Evolutionary conservation across 2,888 invertebrate species (phyloP).

Genomic region (Mythimna loreyi): DNA sequence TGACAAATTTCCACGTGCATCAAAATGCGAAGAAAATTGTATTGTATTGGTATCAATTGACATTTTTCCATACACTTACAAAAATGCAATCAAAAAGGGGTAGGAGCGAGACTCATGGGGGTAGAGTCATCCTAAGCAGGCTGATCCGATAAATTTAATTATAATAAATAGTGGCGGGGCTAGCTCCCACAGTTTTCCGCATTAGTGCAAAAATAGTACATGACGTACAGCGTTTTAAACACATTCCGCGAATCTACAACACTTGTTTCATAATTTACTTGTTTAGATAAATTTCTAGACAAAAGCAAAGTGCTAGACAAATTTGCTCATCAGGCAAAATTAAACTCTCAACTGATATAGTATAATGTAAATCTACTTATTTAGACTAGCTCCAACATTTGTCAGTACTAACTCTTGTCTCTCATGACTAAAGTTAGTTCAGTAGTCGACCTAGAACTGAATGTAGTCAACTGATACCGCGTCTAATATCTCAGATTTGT

Average conservation of each 20-base stretch:
- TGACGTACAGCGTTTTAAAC: not conserved
- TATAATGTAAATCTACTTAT: conserved; percentile 12
- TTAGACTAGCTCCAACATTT: conserved; percentile 33
- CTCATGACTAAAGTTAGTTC: conserved; percentile 23
- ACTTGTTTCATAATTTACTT: not conserved
- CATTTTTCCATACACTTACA: no score
- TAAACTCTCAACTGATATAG: conserved; percentile 2
- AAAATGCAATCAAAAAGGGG: no score
- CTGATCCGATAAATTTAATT: no score
- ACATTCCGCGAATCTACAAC: not conserved
- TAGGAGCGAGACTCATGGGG: no score
- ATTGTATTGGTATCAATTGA: no score
- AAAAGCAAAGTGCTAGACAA: conserved; percentile 2
- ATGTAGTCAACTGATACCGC: conserved; percentile 32
- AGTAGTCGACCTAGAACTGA: conserved; percentile 41
- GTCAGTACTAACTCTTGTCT: conserved; percentile 47
- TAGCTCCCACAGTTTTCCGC: no score
- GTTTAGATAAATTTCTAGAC: not conserved
- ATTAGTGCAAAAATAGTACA: no score
- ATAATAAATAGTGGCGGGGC: no score
- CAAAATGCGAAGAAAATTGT: no score
- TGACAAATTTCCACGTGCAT: no score
- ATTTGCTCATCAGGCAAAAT: conserved; percentile 13
- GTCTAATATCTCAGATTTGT: conserved; percentile 45
- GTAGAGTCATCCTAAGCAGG: no score